phyloP scores from a whole-genome alignment of 2,797 vertebrate species.

The Pogoniulus pusillus region DNA sequence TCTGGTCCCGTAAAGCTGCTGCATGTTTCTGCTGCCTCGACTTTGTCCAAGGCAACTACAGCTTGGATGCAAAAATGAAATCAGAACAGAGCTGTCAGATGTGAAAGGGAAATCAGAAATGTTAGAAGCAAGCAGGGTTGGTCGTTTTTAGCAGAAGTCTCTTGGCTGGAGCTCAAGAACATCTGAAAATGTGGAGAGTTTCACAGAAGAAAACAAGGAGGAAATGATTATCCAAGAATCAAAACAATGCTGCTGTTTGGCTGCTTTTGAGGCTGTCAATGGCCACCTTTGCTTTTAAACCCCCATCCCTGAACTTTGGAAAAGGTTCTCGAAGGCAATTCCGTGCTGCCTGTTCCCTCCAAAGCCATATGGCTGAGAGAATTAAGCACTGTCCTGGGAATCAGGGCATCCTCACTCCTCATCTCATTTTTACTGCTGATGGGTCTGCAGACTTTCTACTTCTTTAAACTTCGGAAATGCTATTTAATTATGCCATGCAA shows the following conservation, averaged over 20 bases:
- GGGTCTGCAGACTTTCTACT: conserved; percentile 58
- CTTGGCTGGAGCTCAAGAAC: background rate
- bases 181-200: background rate
- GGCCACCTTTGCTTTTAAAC: conserved; percentile 42
- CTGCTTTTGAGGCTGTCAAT: conserved; percentile 26
- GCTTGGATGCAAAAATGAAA: background rate
- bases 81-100: background rate
- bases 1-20: background rate
- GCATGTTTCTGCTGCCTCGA: background rate
- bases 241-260: conserved; percentile 22
- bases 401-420: conserved; percentile 42
- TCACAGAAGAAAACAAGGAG: background rate
- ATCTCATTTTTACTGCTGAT: conserved; percentile 48
- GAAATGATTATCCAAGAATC: conserved; percentile 32
- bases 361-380: conserved; percentile 61
- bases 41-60: background rate
- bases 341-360: background rate
- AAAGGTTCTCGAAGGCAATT: conserved; percentile 53
- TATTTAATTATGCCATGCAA: conserved; percentile 70
- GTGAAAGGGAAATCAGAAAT: background rate
- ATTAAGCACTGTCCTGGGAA: conserved; percentile 64
- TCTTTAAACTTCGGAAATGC: conserved; percentile 62
- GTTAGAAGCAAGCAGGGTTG: background rate
- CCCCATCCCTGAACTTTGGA: conserved; percentile 52
- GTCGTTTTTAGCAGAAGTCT: background rate